phyloP scores from a whole-genome alignment of 2,113 vertebrate species.

The Saiga tatarica region DNA sequence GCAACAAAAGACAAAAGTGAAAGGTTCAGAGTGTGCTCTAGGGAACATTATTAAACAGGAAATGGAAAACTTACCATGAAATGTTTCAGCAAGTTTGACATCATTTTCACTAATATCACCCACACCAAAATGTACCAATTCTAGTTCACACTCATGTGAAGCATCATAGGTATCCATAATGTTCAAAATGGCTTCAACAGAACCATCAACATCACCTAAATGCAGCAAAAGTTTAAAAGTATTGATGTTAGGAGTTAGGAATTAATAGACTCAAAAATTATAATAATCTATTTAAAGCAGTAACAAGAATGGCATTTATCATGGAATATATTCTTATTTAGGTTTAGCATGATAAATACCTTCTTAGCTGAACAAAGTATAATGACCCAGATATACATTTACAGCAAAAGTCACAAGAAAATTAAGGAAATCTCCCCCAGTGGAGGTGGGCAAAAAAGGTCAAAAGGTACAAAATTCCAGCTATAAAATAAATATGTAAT shows the following conservation, averaged over 20 bases:
- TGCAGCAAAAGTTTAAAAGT: constrained; percentile 30
- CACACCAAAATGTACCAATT: constrained; percentile 92
- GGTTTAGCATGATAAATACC: not conserved
- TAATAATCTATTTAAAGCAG: not conserved
- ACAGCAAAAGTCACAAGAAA: constrained; percentile 28
- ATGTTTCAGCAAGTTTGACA: constrained; percentile 89
- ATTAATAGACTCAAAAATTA: constrained; percentile 30
- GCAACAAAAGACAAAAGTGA: not conserved
- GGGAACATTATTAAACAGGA: not conserved
- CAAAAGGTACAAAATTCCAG: not conserved
- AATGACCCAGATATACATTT: constrained; percentile 12
- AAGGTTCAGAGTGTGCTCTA: not conserved
- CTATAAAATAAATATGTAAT: not conserved
- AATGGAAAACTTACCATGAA: constrained; percentile 84
- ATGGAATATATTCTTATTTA: not conserved
- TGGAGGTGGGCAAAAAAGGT: not conserved
- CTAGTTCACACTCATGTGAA: constrained; percentile 88
- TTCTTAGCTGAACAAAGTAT: constrained; percentile 16
- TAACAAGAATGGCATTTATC: not conserved
- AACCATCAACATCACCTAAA: constrained; percentile 95
- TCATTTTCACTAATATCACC: constrained; percentile 95
- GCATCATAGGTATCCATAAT: constrained; percentile 92
- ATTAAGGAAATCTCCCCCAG: constrained; percentile 20
- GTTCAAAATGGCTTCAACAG: constrained; percentile 91
- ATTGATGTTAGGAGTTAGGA: not conserved